phyloP scores from a whole-genome alignment of 2,888 invertebrate species.

The Dermolepida albohirtum region DNA sequence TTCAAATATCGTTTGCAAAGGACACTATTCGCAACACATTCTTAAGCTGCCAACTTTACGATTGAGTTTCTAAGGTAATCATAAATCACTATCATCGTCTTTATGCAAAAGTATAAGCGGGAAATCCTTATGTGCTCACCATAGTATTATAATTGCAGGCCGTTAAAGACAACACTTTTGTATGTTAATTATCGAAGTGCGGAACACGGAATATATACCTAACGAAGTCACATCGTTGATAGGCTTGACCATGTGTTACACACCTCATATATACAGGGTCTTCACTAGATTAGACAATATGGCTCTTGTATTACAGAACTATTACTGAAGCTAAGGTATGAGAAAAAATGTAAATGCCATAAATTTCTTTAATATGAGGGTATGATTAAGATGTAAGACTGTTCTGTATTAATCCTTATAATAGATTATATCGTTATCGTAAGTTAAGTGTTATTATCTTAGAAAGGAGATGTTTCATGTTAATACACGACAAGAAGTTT shows the following conservation, averaged over 20 bases:
- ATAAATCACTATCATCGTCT: neutral
- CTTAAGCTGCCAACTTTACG: constrained; percentile 14
- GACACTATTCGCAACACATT: constrained; percentile 20
- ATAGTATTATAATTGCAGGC: constrained; percentile 13
- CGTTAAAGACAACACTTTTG: constrained; percentile 22
- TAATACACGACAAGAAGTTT: too few species aligned
- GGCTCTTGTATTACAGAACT: too few species aligned
- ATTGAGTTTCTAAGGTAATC: neutral
- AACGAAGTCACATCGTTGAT: neutral
- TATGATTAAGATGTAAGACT: too few species aligned
- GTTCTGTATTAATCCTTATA: too few species aligned
- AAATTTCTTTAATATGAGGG: too few species aligned
- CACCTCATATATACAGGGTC: too few species aligned
- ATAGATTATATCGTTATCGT: too few species aligned
- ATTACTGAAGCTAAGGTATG: too few species aligned
- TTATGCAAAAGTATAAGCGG: neutral
- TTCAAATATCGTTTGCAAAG: constrained; percentile 15
- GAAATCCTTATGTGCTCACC: constrained; percentile 13
- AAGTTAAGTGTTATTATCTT: too few species aligned
- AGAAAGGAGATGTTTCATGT: too few species aligned
- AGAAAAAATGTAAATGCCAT: too few species aligned
- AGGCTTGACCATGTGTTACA: neutral
- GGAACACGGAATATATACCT: neutral
- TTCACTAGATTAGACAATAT: too few species aligned
- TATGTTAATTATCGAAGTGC: constrained; percentile 29